phyloP scores from a whole-genome alignment of 2,113 vertebrate genomes.

The Macquaria ambigua region DNA sequence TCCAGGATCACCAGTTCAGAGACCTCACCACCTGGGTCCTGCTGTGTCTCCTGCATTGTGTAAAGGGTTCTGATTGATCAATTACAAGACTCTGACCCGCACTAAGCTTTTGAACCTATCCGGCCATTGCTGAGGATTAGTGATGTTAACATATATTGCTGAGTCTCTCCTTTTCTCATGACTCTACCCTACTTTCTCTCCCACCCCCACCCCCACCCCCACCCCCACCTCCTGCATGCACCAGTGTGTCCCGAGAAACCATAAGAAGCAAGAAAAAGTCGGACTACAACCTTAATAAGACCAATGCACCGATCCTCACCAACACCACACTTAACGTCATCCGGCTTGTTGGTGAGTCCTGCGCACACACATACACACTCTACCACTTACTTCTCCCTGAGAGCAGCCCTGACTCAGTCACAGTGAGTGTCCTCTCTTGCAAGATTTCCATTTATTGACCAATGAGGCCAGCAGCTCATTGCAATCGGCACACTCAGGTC shows the following conservation, averaged over 20 bases:
- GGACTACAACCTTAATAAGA: conserved; percentile 95
- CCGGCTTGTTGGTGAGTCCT: conserved; percentile 94
- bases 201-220: conserved; percentile 9
- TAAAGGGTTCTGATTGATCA: conserved; percentile 70
- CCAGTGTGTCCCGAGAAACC: conserved; percentile 93
- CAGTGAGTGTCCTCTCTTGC: conserved; percentile 19
- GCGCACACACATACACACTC: neutral
- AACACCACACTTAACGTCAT: conserved; percentile 99
- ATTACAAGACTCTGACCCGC: conserved; percentile 66
- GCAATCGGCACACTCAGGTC: conserved; percentile 7
- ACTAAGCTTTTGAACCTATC: conserved; percentile 43
- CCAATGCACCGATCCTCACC: conserved; percentile 95
- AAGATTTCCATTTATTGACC: conserved; percentile 59
- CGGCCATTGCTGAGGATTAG: conserved; percentile 42
- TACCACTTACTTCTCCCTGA: conserved; percentile 3
- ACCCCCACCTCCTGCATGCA: conserved; percentile 45
- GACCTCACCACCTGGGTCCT: conserved; percentile 27
- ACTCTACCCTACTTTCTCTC: conserved; percentile 7
- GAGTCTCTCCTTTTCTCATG: conserved; percentile 30
- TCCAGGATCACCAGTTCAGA: conserved; percentile 55
- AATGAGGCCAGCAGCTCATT: conserved; percentile 66
- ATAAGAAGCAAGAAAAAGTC: conserved; percentile 94
- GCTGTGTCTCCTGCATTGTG: conserved; percentile 42
- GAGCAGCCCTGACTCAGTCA: conserved; percentile 10
- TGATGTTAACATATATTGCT: conserved; percentile 39